phyloP scores from a whole-genome alignment of 2,113 vertebrate genomes.

The Microcebus tavaratra region DNA sequence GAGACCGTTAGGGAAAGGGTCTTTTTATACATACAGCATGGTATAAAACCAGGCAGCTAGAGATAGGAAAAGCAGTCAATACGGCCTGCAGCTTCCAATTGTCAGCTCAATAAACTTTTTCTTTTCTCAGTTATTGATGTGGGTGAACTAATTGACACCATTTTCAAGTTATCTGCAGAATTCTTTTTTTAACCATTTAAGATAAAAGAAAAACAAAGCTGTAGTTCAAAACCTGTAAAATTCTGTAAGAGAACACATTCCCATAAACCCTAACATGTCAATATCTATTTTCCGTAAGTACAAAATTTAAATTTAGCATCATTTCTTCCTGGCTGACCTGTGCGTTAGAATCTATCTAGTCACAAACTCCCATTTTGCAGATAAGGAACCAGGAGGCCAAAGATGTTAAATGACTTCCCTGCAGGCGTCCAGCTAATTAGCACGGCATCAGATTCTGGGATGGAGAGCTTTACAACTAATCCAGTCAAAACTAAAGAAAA shows the following conservation, averaged over 20 bases:
- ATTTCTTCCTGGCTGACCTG: background rate
- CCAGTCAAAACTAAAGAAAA: conserved; percentile 9
- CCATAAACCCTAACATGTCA: background rate
- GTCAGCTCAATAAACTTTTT: background rate
- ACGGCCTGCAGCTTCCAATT: background rate
- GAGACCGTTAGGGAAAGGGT: background rate
- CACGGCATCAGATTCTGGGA: background rate
- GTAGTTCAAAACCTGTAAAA: background rate
- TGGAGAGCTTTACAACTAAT: background rate
- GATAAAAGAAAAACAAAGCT: background rate
- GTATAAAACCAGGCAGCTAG: background rate
- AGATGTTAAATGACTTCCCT: background rate
- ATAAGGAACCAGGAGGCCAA: background rate
- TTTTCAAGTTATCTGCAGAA: background rate
- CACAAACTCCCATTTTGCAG: background rate
- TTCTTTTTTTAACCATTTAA: background rate
- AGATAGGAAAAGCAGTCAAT: background rate
- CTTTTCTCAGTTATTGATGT: background rate
- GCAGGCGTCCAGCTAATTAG: background rate
- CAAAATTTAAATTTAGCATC: background rate
- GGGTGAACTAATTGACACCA: background rate
- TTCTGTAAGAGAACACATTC: background rate
- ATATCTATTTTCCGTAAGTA: background rate
- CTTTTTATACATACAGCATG: background rate
- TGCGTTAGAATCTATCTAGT: background rate